A percentile compares a stretch with the other conserved stretches of the same genome.
These are phyloP conservation scores for Spea bombifrons DNA, from an alignment of 2,113 vertebrate species.

Conservation along the genomic window DNA sequence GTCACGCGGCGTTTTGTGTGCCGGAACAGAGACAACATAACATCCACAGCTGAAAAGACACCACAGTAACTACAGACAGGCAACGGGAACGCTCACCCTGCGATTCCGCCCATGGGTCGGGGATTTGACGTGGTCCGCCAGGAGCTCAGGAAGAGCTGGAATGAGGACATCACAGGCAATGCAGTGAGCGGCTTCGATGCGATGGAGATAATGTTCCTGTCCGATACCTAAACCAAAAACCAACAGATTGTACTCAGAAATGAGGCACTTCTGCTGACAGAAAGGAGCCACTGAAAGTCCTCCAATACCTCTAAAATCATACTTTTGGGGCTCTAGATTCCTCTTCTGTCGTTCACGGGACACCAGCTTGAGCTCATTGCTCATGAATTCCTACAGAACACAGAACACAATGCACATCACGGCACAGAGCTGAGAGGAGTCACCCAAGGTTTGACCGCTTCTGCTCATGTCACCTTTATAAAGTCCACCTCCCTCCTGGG, in stretches of 20 bases:
- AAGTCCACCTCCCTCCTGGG: slow-evolving; percentile 6
- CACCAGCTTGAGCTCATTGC: neutral
- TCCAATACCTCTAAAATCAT: slow-evolving; percentile 5
- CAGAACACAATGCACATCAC: neutral
- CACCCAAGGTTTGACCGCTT: neutral
- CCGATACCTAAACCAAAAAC: slow-evolving; percentile 59
- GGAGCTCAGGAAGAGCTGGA: slow-evolving; percentile 62
- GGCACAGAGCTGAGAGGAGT: neutral
- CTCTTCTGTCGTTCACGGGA: neutral
- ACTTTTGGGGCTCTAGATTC: neutral
- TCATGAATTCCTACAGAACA: slow-evolving; percentile 1
- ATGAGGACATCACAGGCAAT: slow-evolving; percentile 73
- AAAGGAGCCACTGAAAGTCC: neutral
- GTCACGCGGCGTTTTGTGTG: too few species aligned
- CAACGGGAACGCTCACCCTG: slow-evolving; percentile 56
- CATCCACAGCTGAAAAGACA: too few species aligned
- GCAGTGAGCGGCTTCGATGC: slow-evolving; percentile 71
- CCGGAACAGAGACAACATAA: too few species aligned
- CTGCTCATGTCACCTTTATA: slow-evolving; percentile 3
- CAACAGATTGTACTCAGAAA: neutral
- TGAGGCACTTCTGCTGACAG: too few species aligned
- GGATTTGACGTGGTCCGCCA: slow-evolving; percentile 66
- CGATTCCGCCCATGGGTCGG: slow-evolving; percentile 65
- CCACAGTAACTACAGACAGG: too few species aligned
- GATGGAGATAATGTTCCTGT: slow-evolving; percentile 73